These are phyloP conservation scores for Polia nebulosa DNA, from an alignment of 2,888 invertebrate genomes.

Conservation along the genomic window DNA sequence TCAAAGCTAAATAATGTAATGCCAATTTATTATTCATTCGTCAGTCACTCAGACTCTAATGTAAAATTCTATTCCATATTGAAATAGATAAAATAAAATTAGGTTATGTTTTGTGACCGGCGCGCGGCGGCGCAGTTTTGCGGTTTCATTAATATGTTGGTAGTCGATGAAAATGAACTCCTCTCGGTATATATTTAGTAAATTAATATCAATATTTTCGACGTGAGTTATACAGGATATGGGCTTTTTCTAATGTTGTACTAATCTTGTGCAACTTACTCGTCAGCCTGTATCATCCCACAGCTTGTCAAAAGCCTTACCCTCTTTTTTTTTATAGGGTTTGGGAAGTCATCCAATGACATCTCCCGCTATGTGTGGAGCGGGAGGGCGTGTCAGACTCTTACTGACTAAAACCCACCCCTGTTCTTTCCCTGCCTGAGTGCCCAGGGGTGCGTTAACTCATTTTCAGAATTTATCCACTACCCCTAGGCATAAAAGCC, in stretches of 20 bases:
- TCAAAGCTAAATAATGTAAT: constrained; percentile 10
- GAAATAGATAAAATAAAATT: constrained; percentile 28
- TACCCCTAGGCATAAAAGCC: no score
- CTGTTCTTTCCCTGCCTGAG: no score
- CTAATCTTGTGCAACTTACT: no score
- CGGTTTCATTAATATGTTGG: constrained; percentile 3
- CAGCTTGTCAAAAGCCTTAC: no score
- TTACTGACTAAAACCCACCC: no score
- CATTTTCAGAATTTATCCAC: no score
- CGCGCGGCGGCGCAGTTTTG: constrained; percentile 19
- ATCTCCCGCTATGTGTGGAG: no score
- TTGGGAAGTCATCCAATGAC: no score
- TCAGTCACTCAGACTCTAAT: not conserved
- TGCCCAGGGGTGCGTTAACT: no score
- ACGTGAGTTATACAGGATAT: not conserved
- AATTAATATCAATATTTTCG: constrained; percentile 5
- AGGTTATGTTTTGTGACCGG: constrained; percentile 37
- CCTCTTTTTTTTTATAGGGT: no score
- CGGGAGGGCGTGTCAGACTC: no score
- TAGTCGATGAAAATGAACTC: constrained; percentile 17
- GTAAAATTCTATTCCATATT: not conserved
- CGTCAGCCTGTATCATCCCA: no score
- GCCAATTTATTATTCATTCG: constrained; percentile 20
- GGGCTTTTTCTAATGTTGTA: not conserved
- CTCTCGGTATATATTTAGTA: constrained; percentile 9